These are phyloP conservation scores for Megalonaias nervosa DNA, from an alignment of 1,140 invertebrate species.

Conservation along the genomic window DNA sequence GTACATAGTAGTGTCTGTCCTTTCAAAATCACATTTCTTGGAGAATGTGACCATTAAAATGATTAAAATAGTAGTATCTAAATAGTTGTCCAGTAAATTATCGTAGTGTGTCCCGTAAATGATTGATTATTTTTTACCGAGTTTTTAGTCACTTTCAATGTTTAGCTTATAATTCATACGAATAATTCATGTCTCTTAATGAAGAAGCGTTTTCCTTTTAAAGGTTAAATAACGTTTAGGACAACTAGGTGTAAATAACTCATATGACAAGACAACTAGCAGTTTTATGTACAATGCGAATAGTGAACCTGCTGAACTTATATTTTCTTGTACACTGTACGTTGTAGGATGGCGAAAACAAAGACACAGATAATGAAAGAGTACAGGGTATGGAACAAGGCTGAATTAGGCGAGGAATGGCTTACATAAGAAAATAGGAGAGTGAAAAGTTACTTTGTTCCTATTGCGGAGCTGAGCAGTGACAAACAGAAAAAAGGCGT, in stretches of 20 bases:
- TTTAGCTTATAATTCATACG: neutral
- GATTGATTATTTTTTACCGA: neutral
- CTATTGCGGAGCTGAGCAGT: neutral
- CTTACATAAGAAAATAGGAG: neutral
- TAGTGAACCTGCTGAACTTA: neutral
- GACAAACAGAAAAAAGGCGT: constrained; percentile 7
- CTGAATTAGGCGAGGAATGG: constrained; percentile 19
- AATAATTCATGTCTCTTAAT: neutral
- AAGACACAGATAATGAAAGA: constrained; percentile 16
- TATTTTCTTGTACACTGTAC: neutral
- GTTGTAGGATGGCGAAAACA: constrained; percentile 17
- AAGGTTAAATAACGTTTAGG: neutral
- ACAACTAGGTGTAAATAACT: neutral
- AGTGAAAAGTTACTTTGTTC: constrained; percentile 15
- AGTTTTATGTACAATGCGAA: neutral
- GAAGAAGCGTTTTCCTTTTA: neutral
- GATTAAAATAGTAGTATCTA: neutral
- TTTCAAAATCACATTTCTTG: neutral
- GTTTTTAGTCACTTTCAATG: neutral
- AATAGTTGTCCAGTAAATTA: constrained; percentile 9
- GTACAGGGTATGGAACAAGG: constrained; percentile 17
- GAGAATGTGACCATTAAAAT: neutral
- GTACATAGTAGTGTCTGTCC: neutral
- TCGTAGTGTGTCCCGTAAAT: constrained; percentile 14
- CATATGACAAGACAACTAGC: neutral